These are phyloP conservation scores for Agrotis ipsilon DNA, from an alignment of 2,888 invertebrate species.

Conservation along the genomic window DNA sequence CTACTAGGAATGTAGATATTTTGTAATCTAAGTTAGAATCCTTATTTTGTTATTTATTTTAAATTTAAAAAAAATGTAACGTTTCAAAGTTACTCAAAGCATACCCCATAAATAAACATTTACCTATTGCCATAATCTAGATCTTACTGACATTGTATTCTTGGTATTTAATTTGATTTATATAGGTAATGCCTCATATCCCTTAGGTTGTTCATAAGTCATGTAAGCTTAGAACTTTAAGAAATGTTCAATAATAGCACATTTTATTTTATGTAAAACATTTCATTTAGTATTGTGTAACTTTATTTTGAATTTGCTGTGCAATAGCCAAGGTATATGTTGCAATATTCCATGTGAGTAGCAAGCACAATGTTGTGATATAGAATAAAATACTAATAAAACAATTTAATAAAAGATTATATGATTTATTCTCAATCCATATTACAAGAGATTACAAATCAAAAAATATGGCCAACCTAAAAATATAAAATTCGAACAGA, in stretches of 20 bases:
- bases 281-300: background rate
- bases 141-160: too few species aligned
- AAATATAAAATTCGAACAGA: slow-evolving; percentile 54
- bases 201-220: background rate
- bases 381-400: slow-evolving; percentile 30
- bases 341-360: slow-evolving; percentile 7
- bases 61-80: background rate
- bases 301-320: background rate
- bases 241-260: background rate
- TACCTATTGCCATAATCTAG: background rate
- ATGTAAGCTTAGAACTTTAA: background rate
- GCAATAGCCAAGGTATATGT: background rate
- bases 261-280: background rate
- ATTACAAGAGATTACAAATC: slow-evolving; percentile 73
- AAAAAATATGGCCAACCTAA: slow-evolving; percentile 79
- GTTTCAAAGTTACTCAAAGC: background rate
- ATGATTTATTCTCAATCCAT: slow-evolving; percentile 75
- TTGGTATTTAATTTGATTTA: background rate
- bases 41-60: slow-evolving; percentile 20
- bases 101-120: slow-evolving; percentile 2
- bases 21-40: background rate
- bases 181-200: background rate
- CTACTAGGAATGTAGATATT: too few species aligned
- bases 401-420: slow-evolving; percentile 66
- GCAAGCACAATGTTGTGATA: slow-evolving; percentile 15